Conservation (phyloP, 2,888 invertebrate species). For the Cerastis leucographa region DNA sequence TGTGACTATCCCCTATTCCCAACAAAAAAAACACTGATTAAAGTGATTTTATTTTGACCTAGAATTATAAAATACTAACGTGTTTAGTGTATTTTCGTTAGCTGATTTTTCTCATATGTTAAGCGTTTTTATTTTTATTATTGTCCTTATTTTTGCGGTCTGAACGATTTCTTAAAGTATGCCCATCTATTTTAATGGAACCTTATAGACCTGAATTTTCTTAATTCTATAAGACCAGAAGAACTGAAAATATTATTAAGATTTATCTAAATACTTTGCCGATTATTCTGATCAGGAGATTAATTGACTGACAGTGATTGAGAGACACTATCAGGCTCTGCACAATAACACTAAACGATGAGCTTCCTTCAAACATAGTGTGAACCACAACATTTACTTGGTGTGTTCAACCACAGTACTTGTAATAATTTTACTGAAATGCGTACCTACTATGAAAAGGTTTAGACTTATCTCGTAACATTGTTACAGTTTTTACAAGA, state of each 20-base stretch:
- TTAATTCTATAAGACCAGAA: background rate
- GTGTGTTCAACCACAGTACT: background rate
- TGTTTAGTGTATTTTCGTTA: too few relatives aligned
- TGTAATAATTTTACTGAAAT: constrained; percentile 2
- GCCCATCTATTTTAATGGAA: too few relatives aligned
- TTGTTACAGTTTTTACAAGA: constrained; percentile 43
- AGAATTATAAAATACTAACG: too few relatives aligned
- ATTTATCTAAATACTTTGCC: background rate
- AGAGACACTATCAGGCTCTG: background rate
- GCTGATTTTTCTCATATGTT: background rate
- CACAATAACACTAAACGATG: background rate
- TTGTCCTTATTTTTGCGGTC: too few relatives aligned
- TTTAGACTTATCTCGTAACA: constrained; percentile 13
- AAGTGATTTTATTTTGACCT: too few relatives aligned
- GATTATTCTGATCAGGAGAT: constrained; percentile 8
- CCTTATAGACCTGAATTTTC: background rate
- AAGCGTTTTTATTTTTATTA: too few relatives aligned
- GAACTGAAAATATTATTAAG: background rate
- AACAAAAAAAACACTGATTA: too few relatives aligned
- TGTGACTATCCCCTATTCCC: too few relatives aligned
- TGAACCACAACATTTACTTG: background rate
- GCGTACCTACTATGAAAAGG: constrained; percentile 1
- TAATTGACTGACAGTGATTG: background rate
- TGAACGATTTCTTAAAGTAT: too few relatives aligned
- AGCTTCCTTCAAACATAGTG: background rate